Percentiles rank a stretch among this genome's conserved stretches.
phyloP scores from a whole-genome alignment of 2,797 vertebrate genomes.

The Enteromius treurensis region DNA sequence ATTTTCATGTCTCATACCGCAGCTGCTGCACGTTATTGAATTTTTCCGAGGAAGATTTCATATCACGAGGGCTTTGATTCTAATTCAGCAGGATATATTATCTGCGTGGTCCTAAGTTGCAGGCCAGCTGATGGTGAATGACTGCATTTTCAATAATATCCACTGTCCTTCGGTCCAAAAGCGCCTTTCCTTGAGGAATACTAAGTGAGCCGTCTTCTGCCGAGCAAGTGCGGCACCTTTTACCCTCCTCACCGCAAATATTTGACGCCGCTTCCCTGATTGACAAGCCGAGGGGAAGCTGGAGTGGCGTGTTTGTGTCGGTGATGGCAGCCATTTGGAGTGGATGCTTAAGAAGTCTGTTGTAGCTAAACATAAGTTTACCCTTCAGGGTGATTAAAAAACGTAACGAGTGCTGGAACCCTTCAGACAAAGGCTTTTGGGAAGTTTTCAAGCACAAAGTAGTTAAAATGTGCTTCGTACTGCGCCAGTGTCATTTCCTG shows the following conservation, averaged over 20 bases:
- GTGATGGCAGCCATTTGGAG: slow-evolving; percentile 40
- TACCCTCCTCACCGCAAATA: slow-evolving; percentile 53
- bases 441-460: slow-evolving; percentile 50
- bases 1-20: slow-evolving; percentile 54
- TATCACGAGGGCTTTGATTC: slow-evolving; percentile 67
- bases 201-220: slow-evolving; percentile 63
- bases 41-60: slow-evolving; percentile 71
- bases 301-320: slow-evolving; percentile 22
- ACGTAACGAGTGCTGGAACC: neutral
- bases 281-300: slow-evolving; percentile 11
- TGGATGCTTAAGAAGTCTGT: slow-evolving; percentile 36
- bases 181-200: slow-evolving; percentile 69
- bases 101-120: slow-evolving; percentile 67
- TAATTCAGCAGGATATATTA: slow-evolving; percentile 79
- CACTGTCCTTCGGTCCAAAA: slow-evolving; percentile 66
- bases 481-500: slow-evolving; percentile 45
- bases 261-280: slow-evolving; percentile 49
- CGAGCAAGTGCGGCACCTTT: slow-evolving; percentile 58
- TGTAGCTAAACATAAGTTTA: slow-evolving; percentile 50
- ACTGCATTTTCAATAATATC: slow-evolving; percentile 80
- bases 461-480: slow-evolving; percentile 43
- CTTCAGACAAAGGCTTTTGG: slow-evolving; percentile 34
- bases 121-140: slow-evolving; percentile 73
- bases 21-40: slow-evolving; percentile 66
- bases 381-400: slow-evolving; percentile 43